These are phyloP conservation scores for Perodicticus potto DNA, from an alignment of 2,797 vertebrate genomes.

Conservation along the genomic window DNA sequence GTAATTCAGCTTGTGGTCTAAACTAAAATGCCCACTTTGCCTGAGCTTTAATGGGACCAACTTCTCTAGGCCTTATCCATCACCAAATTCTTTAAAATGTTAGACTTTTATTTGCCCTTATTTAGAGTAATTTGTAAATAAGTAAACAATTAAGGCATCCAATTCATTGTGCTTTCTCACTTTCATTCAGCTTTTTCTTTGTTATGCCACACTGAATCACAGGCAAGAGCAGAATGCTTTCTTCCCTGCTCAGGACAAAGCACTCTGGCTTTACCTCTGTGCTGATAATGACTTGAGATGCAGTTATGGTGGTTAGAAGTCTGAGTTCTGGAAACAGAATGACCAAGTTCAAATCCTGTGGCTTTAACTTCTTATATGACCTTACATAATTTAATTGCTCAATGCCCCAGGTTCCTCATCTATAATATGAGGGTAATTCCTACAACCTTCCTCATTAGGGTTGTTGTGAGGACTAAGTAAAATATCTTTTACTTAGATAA, in stretches of 20 bases:
- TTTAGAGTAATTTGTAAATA: background rate
- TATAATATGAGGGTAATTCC: background rate
- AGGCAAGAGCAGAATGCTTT: background rate
- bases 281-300: background rate
- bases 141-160: background rate
- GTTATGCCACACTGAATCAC: background rate
- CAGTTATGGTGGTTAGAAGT: background rate
- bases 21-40: background rate
- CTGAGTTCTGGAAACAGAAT: background rate
- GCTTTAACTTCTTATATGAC: background rate
- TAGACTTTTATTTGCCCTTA: background rate
- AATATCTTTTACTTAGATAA: background rate
- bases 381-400: background rate
- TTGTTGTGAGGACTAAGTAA: background rate
- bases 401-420: background rate
- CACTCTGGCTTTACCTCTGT: background rate
- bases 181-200: background rate
- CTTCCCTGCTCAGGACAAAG: background rate
- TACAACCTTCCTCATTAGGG: background rate
- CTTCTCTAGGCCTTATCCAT: background rate
- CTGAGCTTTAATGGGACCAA: background rate
- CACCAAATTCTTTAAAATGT: background rate
- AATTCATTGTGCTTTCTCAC: background rate
- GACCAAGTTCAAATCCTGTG: background rate
- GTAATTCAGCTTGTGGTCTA: background rate